Conservation (phyloP, 1,140 invertebrate genomes). For the Heliconius nattereri region DNA sequence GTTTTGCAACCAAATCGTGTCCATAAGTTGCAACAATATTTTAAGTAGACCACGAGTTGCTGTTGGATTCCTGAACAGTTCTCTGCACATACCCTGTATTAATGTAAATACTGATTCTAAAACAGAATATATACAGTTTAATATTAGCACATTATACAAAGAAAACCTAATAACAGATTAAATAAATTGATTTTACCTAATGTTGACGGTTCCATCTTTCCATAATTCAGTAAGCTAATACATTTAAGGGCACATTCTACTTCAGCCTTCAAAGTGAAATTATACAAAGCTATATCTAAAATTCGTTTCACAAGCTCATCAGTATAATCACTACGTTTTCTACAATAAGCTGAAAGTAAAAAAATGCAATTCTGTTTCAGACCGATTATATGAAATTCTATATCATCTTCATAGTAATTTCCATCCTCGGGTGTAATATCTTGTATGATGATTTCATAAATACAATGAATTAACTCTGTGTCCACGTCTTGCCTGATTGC, state of each 20-base stretch:
- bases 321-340: slow-evolving; percentile 46
- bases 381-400: slow-evolving; percentile 48
- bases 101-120: slow-evolving; percentile 63
- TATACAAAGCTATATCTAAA: slow-evolving; percentile 60
- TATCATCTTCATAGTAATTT: slow-evolving; percentile 52
- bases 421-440: slow-evolving; percentile 49
- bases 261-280: slow-evolving; percentile 52
- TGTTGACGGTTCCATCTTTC: slow-evolving; percentile 49
- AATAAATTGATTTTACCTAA: slow-evolving; percentile 53
- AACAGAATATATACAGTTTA: background rate
- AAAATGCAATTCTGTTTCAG: slow-evolving; percentile 60
- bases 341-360: slow-evolving; percentile 63
- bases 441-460: slow-evolving; percentile 56
- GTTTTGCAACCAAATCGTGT: slow-evolving; percentile 50
- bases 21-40: slow-evolving; percentile 53
- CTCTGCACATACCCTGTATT: slow-evolving; percentile 63
- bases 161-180: background rate
- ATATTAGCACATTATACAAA: slow-evolving; percentile 9
- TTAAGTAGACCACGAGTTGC: slow-evolving; percentile 52
- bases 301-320: slow-evolving; percentile 62
- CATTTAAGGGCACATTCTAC: slow-evolving; percentile 56
- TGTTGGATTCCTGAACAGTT: slow-evolving; percentile 58
- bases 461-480: slow-evolving; percentile 56
- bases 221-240: slow-evolving; percentile 54
- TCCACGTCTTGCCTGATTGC: slow-evolving; percentile 51